Base-by-base conservation (phyloP, 2,797 vertebrate species). In the Acanthiza pusilla region DNA sequence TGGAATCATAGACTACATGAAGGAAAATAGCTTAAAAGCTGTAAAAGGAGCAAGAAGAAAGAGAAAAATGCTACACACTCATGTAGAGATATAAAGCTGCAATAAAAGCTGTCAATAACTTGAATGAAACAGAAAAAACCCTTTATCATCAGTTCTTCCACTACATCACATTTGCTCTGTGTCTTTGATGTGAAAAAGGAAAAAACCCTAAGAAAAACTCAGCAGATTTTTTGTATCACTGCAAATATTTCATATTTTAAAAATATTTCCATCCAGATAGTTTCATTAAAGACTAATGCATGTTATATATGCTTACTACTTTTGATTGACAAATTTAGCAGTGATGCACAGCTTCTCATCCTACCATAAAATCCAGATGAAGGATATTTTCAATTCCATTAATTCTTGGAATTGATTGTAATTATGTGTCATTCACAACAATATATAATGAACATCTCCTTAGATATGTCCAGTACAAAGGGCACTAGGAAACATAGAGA, bases 21-120 rank as follows among this genome's bases (percentile, higher is more conserved):
- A 93, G 32, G 42, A 77, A 96, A 90, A 90, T 16, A 71, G 11
- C 57, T 75, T 91, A 89, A 91, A 93, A 92, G 74, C 26, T 53
- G n/a, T 19, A 68, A 75, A 34, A 75, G 27, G 22, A 86, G 14
- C 30, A 87, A 85, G 22, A 84, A 87, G 34, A 63, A 91, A 88
- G 25, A 60, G 82, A 58, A 68, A 74, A 80, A 71, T 53, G 30
- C 32, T 32, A 40, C 53, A 65, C 21, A 48, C 22, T 68, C 54
- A 54, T n/a, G 34, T 47, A 89, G 50, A 65, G 54, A 85, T 54
- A 75, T 15, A 89, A 89, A 87, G 47, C 54, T 89, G 87, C 21
- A 71, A 72, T 53, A 89, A 91, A 86, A 84, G 26, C 84, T 89
- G 93, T 72, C 84, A 89, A 61, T 78, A 93, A 81, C 27, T 54